Conservation (phyloP, 1,140 invertebrate species). For the Atta cephalotes region DNA sequence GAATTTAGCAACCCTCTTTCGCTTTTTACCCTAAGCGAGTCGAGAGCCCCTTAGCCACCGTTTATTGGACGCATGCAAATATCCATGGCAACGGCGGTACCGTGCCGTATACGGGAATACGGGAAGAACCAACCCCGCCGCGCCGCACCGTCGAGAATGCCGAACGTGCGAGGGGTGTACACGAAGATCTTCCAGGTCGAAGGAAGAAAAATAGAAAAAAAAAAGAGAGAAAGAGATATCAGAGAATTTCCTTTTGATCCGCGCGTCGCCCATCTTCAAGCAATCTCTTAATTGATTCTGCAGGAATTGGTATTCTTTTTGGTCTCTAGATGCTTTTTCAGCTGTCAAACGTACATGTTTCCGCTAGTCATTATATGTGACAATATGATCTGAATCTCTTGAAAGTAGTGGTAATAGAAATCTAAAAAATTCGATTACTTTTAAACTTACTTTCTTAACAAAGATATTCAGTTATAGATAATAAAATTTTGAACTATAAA, state of each 20-base stretch:
- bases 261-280: constrained; percentile 50
- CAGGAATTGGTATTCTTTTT: constrained; percentile 36
- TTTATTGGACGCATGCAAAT: constrained; percentile 87
- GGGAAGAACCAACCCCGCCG: constrained; percentile 62
- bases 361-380: background rate
- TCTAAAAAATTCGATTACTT: background rate
- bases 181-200: constrained; percentile 20
- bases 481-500: background rate
- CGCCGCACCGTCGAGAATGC: constrained; percentile 57
- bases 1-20: constrained; percentile 84
- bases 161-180: constrained; percentile 49
- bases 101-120: constrained; percentile 58
- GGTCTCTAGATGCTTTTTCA: background rate
- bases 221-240: background rate
- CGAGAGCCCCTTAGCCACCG: constrained; percentile 86
- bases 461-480: background rate
- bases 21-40: constrained; percentile 85
- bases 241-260: constrained; percentile 71
- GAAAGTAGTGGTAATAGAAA: background rate
- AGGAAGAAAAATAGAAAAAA: constrained; percentile 23
- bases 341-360: background rate
- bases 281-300: constrained; percentile 74
- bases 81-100: constrained; percentile 85
- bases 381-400: background rate
- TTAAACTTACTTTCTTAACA: background rate